A percentile compares a stretch with the other conserved stretches of the same genome.
These are phyloP conservation scores for Zeus faber DNA, from an alignment of 2,113 vertebrate genomes.

Conservation along the genomic window DNA sequence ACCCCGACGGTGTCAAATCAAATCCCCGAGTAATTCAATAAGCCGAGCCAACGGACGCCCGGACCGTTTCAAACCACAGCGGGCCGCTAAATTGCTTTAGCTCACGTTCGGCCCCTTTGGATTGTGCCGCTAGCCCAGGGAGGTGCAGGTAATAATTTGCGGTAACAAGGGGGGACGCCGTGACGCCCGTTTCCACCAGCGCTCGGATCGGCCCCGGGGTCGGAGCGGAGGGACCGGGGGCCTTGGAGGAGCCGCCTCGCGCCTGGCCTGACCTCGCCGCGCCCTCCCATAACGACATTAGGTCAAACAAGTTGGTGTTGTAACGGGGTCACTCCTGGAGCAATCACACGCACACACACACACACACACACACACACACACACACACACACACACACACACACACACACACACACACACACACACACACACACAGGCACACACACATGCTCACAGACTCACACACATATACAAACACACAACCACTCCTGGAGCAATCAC, in stretches of 20 bases:
- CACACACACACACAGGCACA: conserved; percentile 30
- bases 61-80: background rate
- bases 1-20: background rate
- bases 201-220: conserved; percentile 31
- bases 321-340: conserved; percentile 81
- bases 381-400: conserved; percentile 41
- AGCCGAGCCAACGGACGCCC: background rate
- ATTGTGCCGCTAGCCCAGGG: conserved; percentile 9
- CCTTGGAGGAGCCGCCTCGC: background rate
- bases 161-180: conserved; percentile 37
- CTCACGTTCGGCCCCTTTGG: background rate
- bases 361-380: conserved; percentile 18
- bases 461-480: conserved; percentile 24
- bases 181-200: background rate
- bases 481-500: conserved; percentile 72
- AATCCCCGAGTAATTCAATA: background rate
- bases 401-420: conserved; percentile 26
- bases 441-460: background rate
- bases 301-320: conserved; percentile 81
- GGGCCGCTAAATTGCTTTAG: conserved; percentile 9
- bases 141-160: conserved; percentile 53
- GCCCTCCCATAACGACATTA: conserved; percentile 91
- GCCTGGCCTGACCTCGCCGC: conserved; percentile 73
- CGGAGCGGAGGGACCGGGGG: conserved; percentile 26
- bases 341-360: conserved; percentile 50